Conservation (phyloP, 2,113 vertebrate genomes). For the Epinephelus cyanopodus region DNA sequence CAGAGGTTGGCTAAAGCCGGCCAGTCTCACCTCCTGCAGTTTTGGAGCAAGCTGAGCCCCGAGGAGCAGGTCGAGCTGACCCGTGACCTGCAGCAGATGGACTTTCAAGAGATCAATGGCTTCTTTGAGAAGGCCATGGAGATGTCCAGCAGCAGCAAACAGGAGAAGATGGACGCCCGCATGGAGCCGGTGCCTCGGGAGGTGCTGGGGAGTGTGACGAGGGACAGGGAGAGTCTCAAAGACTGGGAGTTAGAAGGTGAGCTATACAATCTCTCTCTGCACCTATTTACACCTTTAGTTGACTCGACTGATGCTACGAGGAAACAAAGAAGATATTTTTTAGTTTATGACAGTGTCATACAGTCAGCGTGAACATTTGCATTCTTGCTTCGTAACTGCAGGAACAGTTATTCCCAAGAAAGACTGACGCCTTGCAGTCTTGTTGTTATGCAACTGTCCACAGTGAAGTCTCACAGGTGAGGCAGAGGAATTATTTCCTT, state of each 20-base stretch:
- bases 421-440: neutral
- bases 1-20: slow-evolving; percentile 80
- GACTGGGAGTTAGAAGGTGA: slow-evolving; percentile 91
- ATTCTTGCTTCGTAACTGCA: neutral
- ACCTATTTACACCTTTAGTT: neutral
- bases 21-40: slow-evolving; percentile 90
- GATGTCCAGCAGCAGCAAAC: slow-evolving; percentile 70
- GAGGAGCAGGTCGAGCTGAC: slow-evolving; percentile 81
- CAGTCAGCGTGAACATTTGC: neutral
- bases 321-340: slow-evolving; percentile 1
- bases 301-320: neutral
- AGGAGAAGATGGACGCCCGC: slow-evolving; percentile 87
- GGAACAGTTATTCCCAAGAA: neutral
- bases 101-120: slow-evolving; percentile 87
- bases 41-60: slow-evolving; percentile 87
- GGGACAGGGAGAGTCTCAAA: slow-evolving; percentile 86
- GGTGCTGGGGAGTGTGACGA: slow-evolving; percentile 90
- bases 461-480: neutral
- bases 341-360: neutral
- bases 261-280: slow-evolving; percentile 14
- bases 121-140: slow-evolving; percentile 89
- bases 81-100: slow-evolving; percentile 84
- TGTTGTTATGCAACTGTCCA: neutral
- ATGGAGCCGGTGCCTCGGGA: slow-evolving; percentile 93
- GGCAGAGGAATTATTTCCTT: slow-evolving; percentile 13